Evolutionary conservation across 2,797 vertebrate genomes (phyloP).

Genomic region (Lepidocolaptes lacrymiger): DNA sequence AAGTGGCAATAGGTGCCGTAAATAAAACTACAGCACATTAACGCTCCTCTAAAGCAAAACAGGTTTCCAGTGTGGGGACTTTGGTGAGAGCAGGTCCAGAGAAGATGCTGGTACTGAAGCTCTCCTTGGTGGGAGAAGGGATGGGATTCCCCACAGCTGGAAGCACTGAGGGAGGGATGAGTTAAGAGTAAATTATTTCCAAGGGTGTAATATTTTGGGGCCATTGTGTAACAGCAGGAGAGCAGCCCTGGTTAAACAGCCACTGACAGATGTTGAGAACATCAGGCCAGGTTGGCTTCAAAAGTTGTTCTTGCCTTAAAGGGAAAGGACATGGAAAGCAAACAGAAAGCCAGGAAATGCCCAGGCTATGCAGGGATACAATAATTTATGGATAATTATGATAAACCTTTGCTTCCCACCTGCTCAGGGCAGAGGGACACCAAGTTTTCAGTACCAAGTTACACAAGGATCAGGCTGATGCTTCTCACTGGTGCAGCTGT

Average conservation of each 20-base stretch:
- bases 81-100: neutral
- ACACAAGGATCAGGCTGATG: neutral
- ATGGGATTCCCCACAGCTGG: neutral
- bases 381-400: neutral
- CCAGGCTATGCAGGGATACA: neutral
- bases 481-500: neutral
- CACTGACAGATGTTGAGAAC: neutral
- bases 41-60: neutral
- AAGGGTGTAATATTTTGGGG: fast-evolving
- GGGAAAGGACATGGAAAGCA: neutral
- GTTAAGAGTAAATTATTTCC: neutral
- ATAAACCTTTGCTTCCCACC: neutral
- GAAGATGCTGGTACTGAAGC: neutral
- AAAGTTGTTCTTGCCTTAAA: neutral
- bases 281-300: neutral
- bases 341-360: neutral
- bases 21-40: neutral
- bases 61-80: neutral
- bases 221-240: neutral
- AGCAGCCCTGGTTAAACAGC: neutral
- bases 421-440: neutral
- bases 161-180: neutral
- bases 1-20: neutral
- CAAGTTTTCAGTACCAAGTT: fast-evolving
- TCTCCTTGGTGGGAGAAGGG: neutral